These are phyloP conservation scores for Coremacera marginata DNA, from an alignment of 2,888 invertebrate species.

Conservation along the genomic window DNA sequence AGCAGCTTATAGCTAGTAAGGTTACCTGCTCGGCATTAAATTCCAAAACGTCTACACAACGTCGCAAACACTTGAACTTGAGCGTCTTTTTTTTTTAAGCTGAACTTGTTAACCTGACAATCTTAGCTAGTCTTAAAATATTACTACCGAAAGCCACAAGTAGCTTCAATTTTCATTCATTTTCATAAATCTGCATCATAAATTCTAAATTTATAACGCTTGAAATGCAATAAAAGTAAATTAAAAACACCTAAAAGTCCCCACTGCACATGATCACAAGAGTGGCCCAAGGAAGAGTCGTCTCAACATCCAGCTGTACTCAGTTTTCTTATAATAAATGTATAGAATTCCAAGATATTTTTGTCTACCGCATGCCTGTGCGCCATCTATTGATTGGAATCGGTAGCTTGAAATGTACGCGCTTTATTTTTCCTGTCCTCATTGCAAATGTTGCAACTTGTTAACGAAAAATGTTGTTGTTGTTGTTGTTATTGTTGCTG, in stretches of 20 bases:
- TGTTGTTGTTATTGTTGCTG: too few relatives aligned
- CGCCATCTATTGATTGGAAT: constrained; percentile 18
- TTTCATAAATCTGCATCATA: neutral
- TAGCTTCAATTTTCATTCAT: neutral
- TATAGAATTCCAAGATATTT: neutral
- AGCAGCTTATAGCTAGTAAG: too few relatives aligned
- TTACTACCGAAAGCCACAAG: neutral
- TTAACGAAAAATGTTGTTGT: neutral
- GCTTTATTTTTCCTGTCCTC: neutral
- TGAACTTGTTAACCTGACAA: neutral
- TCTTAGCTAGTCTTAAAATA: neutral
- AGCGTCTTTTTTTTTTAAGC: neutral
- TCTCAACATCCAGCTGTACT: too few relatives aligned
- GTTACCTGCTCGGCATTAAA: too few relatives aligned
- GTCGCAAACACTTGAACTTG: neutral
- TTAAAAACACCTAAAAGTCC: constrained; percentile 17
- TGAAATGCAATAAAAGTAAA: constrained; percentile 1
- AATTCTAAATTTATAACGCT: constrained; percentile 1
- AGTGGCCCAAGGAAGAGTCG: neutral
- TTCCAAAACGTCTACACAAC: too few relatives aligned
- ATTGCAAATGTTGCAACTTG: neutral
- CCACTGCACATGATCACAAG: neutral
- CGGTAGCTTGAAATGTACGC: neutral
- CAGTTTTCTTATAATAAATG: neutral
- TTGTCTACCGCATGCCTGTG: constrained; percentile 18